Base-by-base conservation (phyloP, 2,888 invertebrate species). In the Synanthedon vespiformis region DNA sequence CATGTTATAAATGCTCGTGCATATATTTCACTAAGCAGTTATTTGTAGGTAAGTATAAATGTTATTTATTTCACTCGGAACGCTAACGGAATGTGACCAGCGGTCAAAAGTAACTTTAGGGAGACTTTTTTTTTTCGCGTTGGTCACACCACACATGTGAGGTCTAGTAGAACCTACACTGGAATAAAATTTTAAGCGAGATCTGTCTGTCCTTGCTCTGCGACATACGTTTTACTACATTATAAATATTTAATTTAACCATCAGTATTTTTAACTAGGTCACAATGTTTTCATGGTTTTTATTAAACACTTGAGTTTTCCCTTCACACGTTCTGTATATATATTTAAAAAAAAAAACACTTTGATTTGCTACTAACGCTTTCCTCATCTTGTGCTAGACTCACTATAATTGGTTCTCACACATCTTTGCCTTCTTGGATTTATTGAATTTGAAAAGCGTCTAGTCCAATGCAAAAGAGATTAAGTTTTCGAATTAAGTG, bases 391-490 rank as follows among this genome's bases (percentile, higher is more conserved):
- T 68, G 51, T 67, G 66, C 68, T 72, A 64, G 66, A 64, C 72
- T 69, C 73, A 72, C 68, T 70, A 1, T 22, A 60, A 82, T 83
- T 78, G 81, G 82, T 80, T 79, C 78, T 80, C 78, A 84, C 78
- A 78, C 78, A 73, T 79, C 82, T 86, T 83, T 83, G 82, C 86
- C 86, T 86, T 87, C 83, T 74, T 80, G 78, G 80, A 84, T 76
- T 83, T 80, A 81, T 77, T 62, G 16, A 64, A 10, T 34, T 34
- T 74, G 68, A 74, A 79, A 83, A 80, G 82, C 83, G 82, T 86
- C 87, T 87, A 87, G 87, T 87, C 87, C 84, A 84, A 80, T 81
- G 75, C 77, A 74, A 85, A 84, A 80, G 85, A 85, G 83, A 85
- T 85, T 86, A 83, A 79, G 74, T 79, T 74, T 73, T 76, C 77